Conservation (phyloP, 2,888 invertebrate species). For the Apamea crenata region DNA sequence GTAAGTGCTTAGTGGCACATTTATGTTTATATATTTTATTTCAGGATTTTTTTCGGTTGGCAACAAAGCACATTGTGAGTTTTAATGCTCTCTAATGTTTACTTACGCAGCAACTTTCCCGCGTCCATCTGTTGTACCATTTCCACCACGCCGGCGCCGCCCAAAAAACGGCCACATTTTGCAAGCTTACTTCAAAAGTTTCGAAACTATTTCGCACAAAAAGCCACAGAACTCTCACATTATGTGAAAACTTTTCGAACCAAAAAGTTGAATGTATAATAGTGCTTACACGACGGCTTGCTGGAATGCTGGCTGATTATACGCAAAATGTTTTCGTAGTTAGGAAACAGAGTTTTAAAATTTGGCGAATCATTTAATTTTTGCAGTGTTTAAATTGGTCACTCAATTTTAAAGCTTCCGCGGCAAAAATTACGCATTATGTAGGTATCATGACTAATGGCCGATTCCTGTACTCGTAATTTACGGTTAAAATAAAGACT, state of each 20-base stretch:
- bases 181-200: conserved; percentile 60
- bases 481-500: too few relatives aligned
- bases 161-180: conserved; percentile 57
- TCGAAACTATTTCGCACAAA: conserved; percentile 61
- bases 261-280: conserved; percentile 65
- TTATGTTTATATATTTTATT: neutral
- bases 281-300: conserved; percentile 48
- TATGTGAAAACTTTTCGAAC: conserved; percentile 60
- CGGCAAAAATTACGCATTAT: neutral
- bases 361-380: neutral
- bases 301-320: conserved; percentile 40
- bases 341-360: conserved; percentile 12
- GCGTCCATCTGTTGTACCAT: conserved; percentile 47
- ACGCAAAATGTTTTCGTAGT: conserved; percentile 37
- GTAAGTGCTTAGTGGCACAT: neutral
- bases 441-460: too few relatives aligned
- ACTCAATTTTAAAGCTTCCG: neutral
- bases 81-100: conserved; percentile 24
- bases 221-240: conserved; percentile 62
- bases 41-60: neutral
- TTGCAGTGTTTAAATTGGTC: neutral
- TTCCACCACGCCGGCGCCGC: conserved; percentile 10
- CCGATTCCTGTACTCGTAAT: too few relatives aligned
- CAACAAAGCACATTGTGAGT: conserved; percentile 8
- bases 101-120: conserved; percentile 45